A percentile compares a stretch with the other conserved stretches of the same genome.
Evolutionary conservation across 2,113 vertebrate genomes (phyloP).

Genomic region (Mus spicilegus): DNA sequence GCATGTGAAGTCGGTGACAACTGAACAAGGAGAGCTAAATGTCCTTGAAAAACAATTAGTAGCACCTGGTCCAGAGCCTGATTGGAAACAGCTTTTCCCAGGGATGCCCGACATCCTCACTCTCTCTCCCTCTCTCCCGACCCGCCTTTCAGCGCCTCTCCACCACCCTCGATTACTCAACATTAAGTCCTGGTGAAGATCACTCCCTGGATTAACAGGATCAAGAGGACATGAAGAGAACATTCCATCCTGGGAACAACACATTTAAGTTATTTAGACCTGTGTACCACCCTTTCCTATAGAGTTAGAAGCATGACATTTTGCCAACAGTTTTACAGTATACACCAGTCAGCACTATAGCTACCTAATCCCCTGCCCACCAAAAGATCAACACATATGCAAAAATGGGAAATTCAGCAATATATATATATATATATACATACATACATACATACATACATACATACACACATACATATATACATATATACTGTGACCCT

Average conservation of each 20-base stretch:
- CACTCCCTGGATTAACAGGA: constrained; percentile 64
- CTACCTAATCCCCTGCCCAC: constrained; percentile 67
- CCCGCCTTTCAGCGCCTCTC: constrained; percentile 58
- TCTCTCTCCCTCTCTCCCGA: neutral
- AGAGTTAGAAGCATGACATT: constrained; percentile 58
- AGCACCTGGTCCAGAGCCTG: neutral
- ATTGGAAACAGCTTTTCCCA: constrained; percentile 20
- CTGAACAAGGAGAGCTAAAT: neutral
- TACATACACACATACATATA: neutral
- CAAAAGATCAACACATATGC: constrained; percentile 65
- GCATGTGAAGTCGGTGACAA: constrained; percentile 29
- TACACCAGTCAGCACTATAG: constrained; percentile 54
- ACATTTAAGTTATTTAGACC: constrained; percentile 74
- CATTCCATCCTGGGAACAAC: constrained; percentile 70
- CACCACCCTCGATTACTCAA: constrained; percentile 40
- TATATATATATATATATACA: no score
- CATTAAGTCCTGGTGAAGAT: constrained; percentile 56
- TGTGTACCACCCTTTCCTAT: constrained; percentile 65
- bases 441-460: neutral
- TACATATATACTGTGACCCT: constrained; percentile 27
- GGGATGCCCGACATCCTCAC: neutral
- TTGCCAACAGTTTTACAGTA: constrained; percentile 65
- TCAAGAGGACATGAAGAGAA: constrained; percentile 71
- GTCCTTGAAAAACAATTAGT: constrained; percentile 46
- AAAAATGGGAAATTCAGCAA: constrained; percentile 71